These are phyloP conservation scores for Drosophila grimshawi DNA, from an alignment of 1,140 invertebrate genomes.

Conservation along the genomic window DNA sequence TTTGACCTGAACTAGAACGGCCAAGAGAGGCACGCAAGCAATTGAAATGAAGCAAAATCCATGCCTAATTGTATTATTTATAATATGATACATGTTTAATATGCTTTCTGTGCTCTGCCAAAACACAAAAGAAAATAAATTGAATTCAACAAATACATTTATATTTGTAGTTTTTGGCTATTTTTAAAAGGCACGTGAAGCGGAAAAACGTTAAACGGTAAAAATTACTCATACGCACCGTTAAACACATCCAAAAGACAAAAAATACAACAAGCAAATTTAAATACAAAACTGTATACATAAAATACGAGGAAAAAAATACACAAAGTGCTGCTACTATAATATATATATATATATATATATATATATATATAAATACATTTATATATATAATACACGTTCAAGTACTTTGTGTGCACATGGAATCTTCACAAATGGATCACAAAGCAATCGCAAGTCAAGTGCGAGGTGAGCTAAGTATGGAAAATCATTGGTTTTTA, in stretches of 20 bases:
- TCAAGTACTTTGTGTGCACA: constrained; percentile 21
- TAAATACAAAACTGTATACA: constrained; percentile 50
- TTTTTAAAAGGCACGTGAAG: constrained; percentile 54
- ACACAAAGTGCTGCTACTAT: constrained; percentile 13
- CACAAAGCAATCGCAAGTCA: constrained; percentile 83
- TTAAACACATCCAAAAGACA: constrained; percentile 47
- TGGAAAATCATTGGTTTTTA: constrained; percentile 39
- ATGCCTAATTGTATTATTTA: constrained; percentile 52
- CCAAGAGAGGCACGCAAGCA: constrained; percentile 12
- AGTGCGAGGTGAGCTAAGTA: constrained; percentile 84
- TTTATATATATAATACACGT: not conserved
- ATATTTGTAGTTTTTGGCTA: constrained; percentile 19
- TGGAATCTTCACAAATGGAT: constrained; percentile 67
- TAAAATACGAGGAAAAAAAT: constrained; percentile 27
- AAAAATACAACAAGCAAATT: constrained; percentile 40
- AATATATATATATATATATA: constrained; percentile 22
- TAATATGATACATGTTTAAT: constrained; percentile 7
- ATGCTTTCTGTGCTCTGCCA: constrained; percentile 45
- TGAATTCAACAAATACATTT: constrained; percentile 46
- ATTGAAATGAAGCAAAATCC: constrained; percentile 33
- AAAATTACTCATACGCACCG: constrained; percentile 68
- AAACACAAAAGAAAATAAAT: constrained; percentile 30
- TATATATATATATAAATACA: constrained; percentile 32
- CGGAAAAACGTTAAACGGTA: not conserved
- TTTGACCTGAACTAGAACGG: constrained; percentile 71